A percentile compares a stretch with the other conserved stretches of the same genome.
Evolutionary conservation across 1,140 invertebrate species (phyloP).

Genomic region (Contarinia nasturtii): DNA sequence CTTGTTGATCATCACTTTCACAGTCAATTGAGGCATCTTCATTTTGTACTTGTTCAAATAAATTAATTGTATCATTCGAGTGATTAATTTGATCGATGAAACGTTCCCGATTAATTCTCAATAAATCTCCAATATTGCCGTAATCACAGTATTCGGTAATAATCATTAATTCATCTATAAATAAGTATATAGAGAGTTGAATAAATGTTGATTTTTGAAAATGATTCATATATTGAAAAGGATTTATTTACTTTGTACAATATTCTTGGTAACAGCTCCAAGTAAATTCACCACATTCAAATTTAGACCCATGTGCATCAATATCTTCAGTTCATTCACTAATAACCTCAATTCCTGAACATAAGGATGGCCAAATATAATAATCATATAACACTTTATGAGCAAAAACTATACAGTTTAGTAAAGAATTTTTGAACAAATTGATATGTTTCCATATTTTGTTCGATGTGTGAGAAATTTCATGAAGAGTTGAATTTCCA

Average conservation of each 20-base stretch:
- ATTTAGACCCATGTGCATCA: constrained; percentile 85
- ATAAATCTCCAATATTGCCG: constrained; percentile 76
- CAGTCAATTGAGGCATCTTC: too few species aligned
- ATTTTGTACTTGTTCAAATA: constrained; percentile 14
- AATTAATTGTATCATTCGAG: constrained; percentile 41
- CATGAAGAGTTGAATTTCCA: too few species aligned
- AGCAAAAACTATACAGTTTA: too few species aligned
- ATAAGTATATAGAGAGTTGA: neutral
- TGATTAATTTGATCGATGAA: constrained; percentile 67
- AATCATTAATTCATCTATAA: constrained; percentile 63
- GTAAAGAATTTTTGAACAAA: too few species aligned
- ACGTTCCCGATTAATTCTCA: constrained; percentile 50
- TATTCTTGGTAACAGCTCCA: constrained; percentile 80
- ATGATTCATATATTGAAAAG: neutral
- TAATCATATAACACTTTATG: too few species aligned
- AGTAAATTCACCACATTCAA: constrained; percentile 87
- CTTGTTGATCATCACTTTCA: too few species aligned
- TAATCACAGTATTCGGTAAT: too few species aligned
- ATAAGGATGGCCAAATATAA: constrained; percentile 2
- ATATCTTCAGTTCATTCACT: constrained; percentile 82
- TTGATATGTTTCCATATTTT: too few species aligned
- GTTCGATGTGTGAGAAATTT: too few species aligned
- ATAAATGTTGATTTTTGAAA: neutral
- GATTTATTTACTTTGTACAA: constrained; percentile 66
- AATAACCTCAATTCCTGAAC: constrained; percentile 56